phyloP scores from a whole-genome alignment of 2,113 vertebrate species.

The Ariopsis seemanni region DNA sequence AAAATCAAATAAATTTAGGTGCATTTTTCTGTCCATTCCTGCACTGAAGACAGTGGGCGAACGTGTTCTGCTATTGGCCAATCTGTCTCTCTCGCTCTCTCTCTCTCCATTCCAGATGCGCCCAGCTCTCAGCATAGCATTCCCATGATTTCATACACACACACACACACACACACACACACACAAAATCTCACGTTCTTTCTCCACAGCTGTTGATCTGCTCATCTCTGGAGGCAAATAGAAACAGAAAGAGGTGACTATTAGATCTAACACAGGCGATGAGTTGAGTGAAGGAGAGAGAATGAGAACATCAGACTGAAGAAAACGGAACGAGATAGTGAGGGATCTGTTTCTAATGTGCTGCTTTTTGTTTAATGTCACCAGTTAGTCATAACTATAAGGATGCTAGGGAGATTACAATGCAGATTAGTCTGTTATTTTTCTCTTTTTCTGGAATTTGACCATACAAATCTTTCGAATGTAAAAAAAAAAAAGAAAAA shows the following conservation, averaged over 20 bases:
- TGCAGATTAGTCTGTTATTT: conserved; percentile 31
- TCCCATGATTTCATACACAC: conserved; percentile 55
- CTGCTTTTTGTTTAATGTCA: not conserved
- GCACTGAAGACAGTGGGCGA: not conserved
- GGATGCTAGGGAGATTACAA: conserved; percentile 26
- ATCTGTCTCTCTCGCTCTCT: not conserved
- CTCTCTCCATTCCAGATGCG: conserved; percentile 34
- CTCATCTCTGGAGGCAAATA: conserved; percentile 20
- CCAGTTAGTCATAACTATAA: not conserved
- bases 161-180: conserved; percentile 29
- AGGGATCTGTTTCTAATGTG: not conserved
- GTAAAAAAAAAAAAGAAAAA: not conserved
- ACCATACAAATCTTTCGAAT: not conserved
- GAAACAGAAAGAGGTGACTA: conserved; percentile 13
- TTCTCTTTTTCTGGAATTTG: conserved; percentile 1
- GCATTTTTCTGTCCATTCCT: conserved; percentile 15
- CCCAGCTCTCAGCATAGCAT: conserved; percentile 33
- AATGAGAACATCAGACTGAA: not conserved
- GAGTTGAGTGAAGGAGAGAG: not conserved
- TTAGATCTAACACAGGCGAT: not conserved
- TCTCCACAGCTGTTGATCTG: conserved; percentile 46
- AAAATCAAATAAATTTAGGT: not conserved
- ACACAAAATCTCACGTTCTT: not conserved
- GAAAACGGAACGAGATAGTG: not conserved
- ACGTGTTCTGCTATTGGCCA: conserved; percentile 26